phyloP scores from a whole-genome alignment of 2,797 vertebrate species.

The Acridotheres tristis region DNA sequence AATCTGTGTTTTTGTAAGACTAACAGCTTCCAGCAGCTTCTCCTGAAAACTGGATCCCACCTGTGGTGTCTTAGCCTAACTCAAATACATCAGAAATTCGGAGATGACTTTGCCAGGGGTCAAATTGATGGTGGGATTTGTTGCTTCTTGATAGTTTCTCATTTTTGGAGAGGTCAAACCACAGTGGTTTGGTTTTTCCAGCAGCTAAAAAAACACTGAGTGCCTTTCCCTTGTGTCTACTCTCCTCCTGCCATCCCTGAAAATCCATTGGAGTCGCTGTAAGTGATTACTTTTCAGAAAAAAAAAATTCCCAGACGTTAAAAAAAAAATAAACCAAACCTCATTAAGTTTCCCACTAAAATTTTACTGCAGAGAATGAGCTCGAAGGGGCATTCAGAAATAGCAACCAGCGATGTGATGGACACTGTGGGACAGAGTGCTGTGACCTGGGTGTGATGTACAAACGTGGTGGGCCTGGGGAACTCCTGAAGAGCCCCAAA shows the following conservation, averaged over 20 bases:
- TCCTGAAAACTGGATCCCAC: not conserved
- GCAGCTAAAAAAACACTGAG: not conserved
- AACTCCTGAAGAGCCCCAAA: not conserved
- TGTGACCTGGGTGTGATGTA: not conserved
- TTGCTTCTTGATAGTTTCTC: not conserved
- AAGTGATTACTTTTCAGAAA: not conserved
- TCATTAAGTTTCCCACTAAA: not conserved
- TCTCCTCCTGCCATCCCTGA: not conserved
- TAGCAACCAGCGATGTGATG: not conserved
- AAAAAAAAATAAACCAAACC: not conserved
- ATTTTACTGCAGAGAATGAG: not conserved
- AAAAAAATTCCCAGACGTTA: not conserved
- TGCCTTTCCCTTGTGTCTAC: not conserved
- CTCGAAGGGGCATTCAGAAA: slow-evolving; percentile 7
- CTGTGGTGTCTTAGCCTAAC: not conserved
- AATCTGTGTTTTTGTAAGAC: not conserved
- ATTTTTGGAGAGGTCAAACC: not conserved
- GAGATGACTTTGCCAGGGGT: not conserved
- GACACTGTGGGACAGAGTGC: not conserved
- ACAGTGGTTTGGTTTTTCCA: accelerated
- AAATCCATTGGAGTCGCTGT: not conserved
- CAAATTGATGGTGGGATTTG: not conserved
- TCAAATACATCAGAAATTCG: not conserved
- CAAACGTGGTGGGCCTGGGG: not conserved
- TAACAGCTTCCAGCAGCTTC: not conserved